These are phyloP conservation scores for Phalanger gymnotis DNA, from an alignment of 2,797 vertebrate species.

Conservation along the genomic window DNA sequence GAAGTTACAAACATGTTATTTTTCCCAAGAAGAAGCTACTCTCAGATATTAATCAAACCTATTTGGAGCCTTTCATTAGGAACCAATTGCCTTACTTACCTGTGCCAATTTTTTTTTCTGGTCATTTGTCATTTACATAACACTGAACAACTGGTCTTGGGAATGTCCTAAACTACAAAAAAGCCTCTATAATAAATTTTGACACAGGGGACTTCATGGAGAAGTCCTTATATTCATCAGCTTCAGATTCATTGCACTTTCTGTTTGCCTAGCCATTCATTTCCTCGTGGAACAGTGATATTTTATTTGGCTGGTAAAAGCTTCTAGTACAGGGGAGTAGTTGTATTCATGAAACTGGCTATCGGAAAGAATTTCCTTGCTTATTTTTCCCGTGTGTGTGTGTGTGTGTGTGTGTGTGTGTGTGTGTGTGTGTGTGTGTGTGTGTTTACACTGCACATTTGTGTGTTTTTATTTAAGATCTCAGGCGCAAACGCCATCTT, in stretches of 20 bases:
- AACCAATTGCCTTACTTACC: slow-evolving; percentile 83
- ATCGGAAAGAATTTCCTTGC: slow-evolving; percentile 87
- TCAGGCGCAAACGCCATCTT: slow-evolving; percentile 67
- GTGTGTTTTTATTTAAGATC: slow-evolving; percentile 80
- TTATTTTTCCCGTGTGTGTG: slow-evolving; percentile 89
- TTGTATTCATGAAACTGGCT: slow-evolving; percentile 89
- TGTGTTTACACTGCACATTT: slow-evolving; percentile 12
- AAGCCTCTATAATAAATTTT: slow-evolving; percentile 89
- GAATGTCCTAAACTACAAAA: slow-evolving; percentile 90
- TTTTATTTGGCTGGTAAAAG: slow-evolving; percentile 93
- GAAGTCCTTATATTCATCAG: slow-evolving; percentile 89
- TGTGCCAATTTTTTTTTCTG: slow-evolving; percentile 79
- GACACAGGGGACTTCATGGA: slow-evolving; percentile 87
- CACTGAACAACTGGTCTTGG: slow-evolving; percentile 88
- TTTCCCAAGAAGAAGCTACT: slow-evolving; percentile 77
- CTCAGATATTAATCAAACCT: slow-evolving; percentile 73
- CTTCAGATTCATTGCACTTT: slow-evolving; percentile 89
- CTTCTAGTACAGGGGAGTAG: slow-evolving; percentile 90
- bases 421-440: slow-evolving; percentile 11
- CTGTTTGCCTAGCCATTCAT: slow-evolving; percentile 93
- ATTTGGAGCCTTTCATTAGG: slow-evolving; percentile 80
- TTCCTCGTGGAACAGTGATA: slow-evolving; percentile 91
- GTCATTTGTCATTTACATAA: slow-evolving; percentile 88
- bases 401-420: slow-evolving; percentile 59
- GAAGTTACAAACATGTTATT: slow-evolving; percentile 66